Conservation (phyloP, 2,797 vertebrate genomes). For the Channa striata region DNA sequence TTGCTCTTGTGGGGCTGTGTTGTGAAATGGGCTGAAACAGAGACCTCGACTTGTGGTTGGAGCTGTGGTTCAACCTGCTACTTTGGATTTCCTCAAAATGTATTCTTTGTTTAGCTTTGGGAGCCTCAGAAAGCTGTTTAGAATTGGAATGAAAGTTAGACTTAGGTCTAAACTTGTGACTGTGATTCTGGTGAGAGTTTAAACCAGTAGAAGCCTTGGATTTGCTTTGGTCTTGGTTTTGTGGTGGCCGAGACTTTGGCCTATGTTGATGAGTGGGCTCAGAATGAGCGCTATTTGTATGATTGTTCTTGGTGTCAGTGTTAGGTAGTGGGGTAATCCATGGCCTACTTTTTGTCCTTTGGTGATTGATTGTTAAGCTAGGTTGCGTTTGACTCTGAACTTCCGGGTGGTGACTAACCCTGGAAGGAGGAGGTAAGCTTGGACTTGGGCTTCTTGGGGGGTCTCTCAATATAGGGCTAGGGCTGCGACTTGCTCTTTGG, state of each 20-base stretch:
- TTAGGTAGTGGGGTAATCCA: constrained; percentile 64
- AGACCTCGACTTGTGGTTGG: constrained; percentile 54
- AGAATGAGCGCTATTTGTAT: constrained; percentile 45
- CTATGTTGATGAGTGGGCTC: constrained; percentile 51
- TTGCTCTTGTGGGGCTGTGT: constrained; percentile 64
- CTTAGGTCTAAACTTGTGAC: constrained; percentile 68
- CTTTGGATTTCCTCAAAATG: constrained; percentile 64
- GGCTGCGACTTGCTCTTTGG: constrained; percentile 69
- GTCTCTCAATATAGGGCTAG: constrained; percentile 68
- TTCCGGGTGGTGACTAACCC: constrained; percentile 45
- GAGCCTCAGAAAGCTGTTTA: constrained; percentile 49
- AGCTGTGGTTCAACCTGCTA: constrained; percentile 52
- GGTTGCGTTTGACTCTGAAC: constrained; percentile 53
- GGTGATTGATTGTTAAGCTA: constrained; percentile 49
- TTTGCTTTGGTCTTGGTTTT: constrained; percentile 67
- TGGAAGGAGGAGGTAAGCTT: constrained; percentile 55
- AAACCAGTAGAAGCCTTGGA: constrained; percentile 48
- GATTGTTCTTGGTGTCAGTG: constrained; percentile 56
- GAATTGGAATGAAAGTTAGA: constrained; percentile 43
- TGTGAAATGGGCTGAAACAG: constrained; percentile 49
- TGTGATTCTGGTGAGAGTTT: constrained; percentile 58
- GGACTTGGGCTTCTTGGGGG: constrained; percentile 72
- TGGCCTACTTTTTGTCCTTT: constrained; percentile 70
- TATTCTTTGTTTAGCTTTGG: constrained; percentile 58
- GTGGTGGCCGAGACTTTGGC: constrained; percentile 56